phyloP scores from a whole-genome alignment of 2,888 invertebrate genomes.

The Linyphia triangularis region DNA sequence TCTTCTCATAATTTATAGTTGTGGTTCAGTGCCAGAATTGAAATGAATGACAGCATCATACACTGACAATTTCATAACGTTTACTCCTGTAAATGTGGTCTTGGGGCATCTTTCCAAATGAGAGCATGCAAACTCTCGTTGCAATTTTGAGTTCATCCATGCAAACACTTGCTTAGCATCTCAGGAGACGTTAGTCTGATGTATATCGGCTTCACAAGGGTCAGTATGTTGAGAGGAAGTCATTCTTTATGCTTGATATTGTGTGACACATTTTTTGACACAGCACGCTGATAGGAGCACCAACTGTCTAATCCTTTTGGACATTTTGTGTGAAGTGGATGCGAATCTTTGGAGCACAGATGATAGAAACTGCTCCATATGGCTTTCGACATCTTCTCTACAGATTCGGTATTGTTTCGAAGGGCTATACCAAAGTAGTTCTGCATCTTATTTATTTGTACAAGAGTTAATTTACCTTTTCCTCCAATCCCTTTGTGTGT shows the following conservation, averaged over 20 bases:
- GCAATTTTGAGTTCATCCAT: too few relatives aligned
- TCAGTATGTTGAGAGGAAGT: not conserved
- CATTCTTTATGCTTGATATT: not conserved
- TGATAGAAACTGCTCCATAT: not conserved
- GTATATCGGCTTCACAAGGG: not conserved
- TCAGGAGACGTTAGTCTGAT: not conserved
- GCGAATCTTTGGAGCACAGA: not conserved
- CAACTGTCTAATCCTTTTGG: not conserved
- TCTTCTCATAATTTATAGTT: too few relatives aligned
- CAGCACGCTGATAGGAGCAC: not conserved
- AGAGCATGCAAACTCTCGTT: too few relatives aligned
- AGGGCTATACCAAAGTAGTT: slow-evolving; percentile 13
- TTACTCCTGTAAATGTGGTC: too few relatives aligned
- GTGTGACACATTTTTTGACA: not conserved
- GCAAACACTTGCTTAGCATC: not conserved
- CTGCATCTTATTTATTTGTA: not conserved
- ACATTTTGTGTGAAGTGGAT: not conserved
- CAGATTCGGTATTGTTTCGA: not conserved
- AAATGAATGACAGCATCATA: too few relatives aligned
- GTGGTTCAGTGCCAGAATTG: too few relatives aligned
- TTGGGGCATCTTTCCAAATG: too few relatives aligned
- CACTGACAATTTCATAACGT: too few relatives aligned
- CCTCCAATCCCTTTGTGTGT: not conserved
- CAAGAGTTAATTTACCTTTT: not conserved
- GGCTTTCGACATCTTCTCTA: slow-evolving; percentile 2